Evolutionary conservation across 1,140 invertebrate genomes (phyloP).

Genomic region (Ctenoplectra terminalis): DNA sequence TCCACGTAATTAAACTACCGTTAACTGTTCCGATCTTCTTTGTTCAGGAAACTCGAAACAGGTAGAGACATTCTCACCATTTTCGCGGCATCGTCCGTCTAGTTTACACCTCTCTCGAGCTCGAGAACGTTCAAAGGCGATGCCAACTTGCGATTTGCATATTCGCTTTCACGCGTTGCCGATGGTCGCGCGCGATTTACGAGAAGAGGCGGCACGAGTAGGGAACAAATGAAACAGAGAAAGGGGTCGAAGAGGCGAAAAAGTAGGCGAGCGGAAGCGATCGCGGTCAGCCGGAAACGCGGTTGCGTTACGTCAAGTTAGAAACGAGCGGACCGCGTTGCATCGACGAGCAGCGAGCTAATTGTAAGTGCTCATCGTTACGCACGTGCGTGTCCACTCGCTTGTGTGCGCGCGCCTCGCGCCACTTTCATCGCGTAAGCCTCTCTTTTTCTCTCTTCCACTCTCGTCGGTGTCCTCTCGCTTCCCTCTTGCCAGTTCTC

Average conservation of each 20-base stretch:
- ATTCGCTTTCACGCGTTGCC: no score
- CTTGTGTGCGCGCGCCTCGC: neutral
- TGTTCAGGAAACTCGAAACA: no score
- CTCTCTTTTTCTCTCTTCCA: neutral
- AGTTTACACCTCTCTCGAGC: no score
- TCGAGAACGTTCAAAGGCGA: no score
- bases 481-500: neutral
- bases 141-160: no score
- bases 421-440: neutral
- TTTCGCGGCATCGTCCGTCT: no score
- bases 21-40: no score
- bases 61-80: no score
- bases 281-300: constrained; percentile 62
- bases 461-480: neutral
- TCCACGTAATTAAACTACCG: no score
- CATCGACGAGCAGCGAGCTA: neutral
- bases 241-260: constrained; percentile 24
- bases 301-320: constrained; percentile 63
- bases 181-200: constrained; percentile 32
- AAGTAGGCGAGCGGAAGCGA: constrained; percentile 56
- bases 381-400: constrained; percentile 35
- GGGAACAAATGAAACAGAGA: neutral
- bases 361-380: constrained; percentile 23
- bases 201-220: neutral
- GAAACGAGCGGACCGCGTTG: constrained; percentile 32